Evolutionary conservation across 2,797 vertebrate species (phyloP).

Genomic region (Spinus olivaceus): DNA sequence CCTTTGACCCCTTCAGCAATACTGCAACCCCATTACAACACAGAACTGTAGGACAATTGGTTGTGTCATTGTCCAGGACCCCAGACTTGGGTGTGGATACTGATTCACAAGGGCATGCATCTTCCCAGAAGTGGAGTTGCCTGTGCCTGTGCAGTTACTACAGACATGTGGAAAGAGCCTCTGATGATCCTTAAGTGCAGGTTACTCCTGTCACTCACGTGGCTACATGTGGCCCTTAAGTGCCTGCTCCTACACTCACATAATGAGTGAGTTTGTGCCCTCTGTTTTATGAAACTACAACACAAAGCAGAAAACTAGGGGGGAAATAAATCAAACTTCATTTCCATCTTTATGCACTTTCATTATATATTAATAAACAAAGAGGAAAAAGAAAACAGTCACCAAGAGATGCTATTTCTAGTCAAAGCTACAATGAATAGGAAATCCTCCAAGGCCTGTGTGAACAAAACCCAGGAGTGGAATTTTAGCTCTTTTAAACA

Average conservation of each 20-base stretch:
- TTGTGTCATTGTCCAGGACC: neutral
- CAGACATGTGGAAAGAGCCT: neutral
- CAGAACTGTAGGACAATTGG: neutral
- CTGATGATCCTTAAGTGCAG: neutral
- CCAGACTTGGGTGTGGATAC: neutral
- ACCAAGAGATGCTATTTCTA: neutral
- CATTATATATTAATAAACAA: neutral
- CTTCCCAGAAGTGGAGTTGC: neutral
- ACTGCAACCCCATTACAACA: neutral
- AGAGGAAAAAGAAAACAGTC: neutral
- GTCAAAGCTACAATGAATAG: neutral
- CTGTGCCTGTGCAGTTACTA: neutral
- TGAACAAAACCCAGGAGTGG: neutral
- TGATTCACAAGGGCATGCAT: neutral
- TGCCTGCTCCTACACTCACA: neutral
- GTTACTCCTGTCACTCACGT: neutral
- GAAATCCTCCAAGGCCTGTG: neutral
- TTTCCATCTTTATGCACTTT: neutral
- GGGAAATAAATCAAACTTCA: rapidly evolving
- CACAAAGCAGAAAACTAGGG: neutral
- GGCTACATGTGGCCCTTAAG: neutral
- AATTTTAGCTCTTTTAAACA: neutral
- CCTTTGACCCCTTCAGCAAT: neutral
- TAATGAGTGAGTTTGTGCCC: neutral
- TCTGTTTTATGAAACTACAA: neutral